Evolutionary conservation across 2,888 invertebrate species (phyloP).

Genomic region (Meghimatium bilineatum): DNA sequence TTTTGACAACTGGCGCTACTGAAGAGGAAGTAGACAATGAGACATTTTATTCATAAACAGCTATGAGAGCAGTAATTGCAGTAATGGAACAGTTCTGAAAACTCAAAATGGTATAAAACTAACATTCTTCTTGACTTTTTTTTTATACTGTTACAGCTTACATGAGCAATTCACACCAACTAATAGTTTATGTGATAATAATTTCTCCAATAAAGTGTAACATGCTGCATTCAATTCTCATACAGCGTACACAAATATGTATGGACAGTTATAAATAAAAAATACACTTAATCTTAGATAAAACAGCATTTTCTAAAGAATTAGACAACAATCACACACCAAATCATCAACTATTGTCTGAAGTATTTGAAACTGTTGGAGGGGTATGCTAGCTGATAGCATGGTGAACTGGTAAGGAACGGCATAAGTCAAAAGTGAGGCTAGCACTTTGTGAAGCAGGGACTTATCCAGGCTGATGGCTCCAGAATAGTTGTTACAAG

Average conservation of each 20-base stretch:
- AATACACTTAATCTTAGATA: conserved; percentile 15
- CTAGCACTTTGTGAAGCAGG: neutral
- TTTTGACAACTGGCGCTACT: too few species aligned
- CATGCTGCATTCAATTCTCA: neutral
- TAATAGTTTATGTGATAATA: neutral
- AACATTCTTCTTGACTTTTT: neutral
- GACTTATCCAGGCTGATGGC: conserved; percentile 3
- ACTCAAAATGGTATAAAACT: neutral
- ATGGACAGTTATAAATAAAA: neutral
- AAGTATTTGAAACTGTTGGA: neutral
- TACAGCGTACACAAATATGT: neutral
- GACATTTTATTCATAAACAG: neutral
- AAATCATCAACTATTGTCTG: neutral
- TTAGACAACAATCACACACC: neutral
- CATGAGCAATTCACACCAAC: neutral
- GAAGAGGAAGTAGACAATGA: neutral
- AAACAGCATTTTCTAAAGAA: too few species aligned
- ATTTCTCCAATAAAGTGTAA: neutral
- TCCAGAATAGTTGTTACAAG: neutral
- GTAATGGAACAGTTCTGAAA: neutral
- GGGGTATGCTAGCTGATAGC: conserved; percentile 7
- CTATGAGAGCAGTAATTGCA: neutral
- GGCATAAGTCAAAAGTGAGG: neutral
- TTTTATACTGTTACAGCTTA: neutral
- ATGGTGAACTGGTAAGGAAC: neutral